Base-by-base conservation (phyloP, 2,888 invertebrate genomes). In the Spodoptera littoralis region DNA sequence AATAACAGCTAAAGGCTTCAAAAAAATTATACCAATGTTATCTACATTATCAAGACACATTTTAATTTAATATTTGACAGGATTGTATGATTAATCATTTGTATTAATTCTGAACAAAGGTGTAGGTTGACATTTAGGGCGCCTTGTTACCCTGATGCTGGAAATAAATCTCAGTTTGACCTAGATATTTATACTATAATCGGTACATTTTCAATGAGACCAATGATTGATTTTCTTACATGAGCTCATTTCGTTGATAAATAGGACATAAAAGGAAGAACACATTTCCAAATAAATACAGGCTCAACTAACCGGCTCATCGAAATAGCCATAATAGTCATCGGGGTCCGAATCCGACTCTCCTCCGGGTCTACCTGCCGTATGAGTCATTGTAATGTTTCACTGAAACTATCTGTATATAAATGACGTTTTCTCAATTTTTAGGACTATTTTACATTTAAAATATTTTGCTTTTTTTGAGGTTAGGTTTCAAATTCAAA, bases 281-380 rank as follows among this genome's bases (percentile, higher is more conserved):
- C 13, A 24, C 24, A 18, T 36, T 3, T 1, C 27, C 3, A 9
- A 45, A 13, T 11, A 13, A 44, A 50, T 44, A 50, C 4, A 18
- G 30, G 11, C 42, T 22, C 30, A 47, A 76, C 76, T 77, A 85
- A 94, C 94, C 87, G 90, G 88, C 75, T 85, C 89, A 52, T 92
- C 88, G 70, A 82, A 89, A 81, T 88, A 92, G 43, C 89, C 90
- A 74, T 87, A 92, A 59, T 91, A 92, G 0, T 74, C 74, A 60
- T 93, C 93, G 70, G 89, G 91, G 59, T 92, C 91, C 0, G 91
- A 84, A 73, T 94, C 93, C 8, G 92, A 91, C 73, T 90, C 93
- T 8, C 94, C 94, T 43, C 93, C 93, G 11, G 94, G 94, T 78
- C 93, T 87, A 69, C 69, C 71, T 11, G 71, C 69, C 49, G 82